Evolutionary conservation across 1,140 invertebrate species (phyloP), one percentile per base, ranked within the genome.

Genomic region (Gonatopus flavifemur): DNA sequence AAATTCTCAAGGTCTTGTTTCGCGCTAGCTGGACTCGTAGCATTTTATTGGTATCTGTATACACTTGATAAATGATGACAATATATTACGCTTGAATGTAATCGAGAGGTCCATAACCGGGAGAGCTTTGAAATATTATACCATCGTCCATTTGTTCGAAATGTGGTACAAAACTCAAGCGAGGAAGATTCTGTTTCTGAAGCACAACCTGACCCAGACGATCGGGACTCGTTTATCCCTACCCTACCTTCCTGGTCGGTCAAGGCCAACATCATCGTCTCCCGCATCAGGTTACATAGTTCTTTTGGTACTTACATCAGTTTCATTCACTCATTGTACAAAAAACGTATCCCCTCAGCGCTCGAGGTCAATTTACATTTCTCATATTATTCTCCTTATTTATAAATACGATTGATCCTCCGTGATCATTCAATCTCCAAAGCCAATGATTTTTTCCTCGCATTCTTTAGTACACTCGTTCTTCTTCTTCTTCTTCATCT

Each of bases 261-360:
- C 66, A 69, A 69, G 66, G 66, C 57, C 66, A 69, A 64, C 66
- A 63, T 66, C 60, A 59, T 65, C 61, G n/a, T n/a, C n/a, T 61
- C 50, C 50, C 54, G 59, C 59, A 61, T 62, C 54, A 61, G 49
- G 50, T 62, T 61, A n/a, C n/a, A n/a, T n/a, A 61, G 47, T 61
- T 53, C 55, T 61, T 62, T 62, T 62, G 61, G 55, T 35, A 55
- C 43, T 57, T 12, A 12, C 25, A 6, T 28, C 58, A 47, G 46
- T 61, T 59, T 59, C 59, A 56, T 61, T 61, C 59, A 59, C 45
- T 60, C 55, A 59, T 59, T 46, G 25, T 31, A 39, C 46, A 59
- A 59, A 60, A 60, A 60, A 12, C 10, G n/a, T n/a, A n/a, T n/a
- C n/a, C n/a, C n/a, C n/a, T n/a, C n/a, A 31, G 15, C 31, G 36